phyloP scores from a whole-genome alignment of 2,113 vertebrate species.

The Perca schrenkii region DNA sequence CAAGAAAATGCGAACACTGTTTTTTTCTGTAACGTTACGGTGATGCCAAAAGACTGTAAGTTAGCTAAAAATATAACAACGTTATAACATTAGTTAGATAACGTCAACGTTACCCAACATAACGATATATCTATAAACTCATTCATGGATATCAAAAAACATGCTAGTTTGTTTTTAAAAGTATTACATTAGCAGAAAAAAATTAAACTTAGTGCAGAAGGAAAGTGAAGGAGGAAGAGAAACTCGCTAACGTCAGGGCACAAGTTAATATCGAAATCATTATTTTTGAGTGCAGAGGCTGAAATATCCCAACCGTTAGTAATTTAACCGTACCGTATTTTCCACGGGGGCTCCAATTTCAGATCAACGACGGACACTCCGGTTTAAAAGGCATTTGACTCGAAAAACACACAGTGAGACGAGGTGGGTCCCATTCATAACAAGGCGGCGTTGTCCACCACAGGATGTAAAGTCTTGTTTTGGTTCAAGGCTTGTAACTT shows the following conservation, averaged over 20 bases:
- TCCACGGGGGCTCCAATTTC: slow-evolving; percentile 8
- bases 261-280: background rate
- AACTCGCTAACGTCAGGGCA: background rate
- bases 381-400: slow-evolving; percentile 1
- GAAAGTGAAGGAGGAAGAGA: no score
- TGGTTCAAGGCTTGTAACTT: slow-evolving; percentile 68
- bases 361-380: background rate
- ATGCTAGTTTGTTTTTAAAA: no score
- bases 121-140: no score
- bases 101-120: no score
- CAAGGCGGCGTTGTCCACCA: slow-evolving; percentile 22
- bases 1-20: no score
- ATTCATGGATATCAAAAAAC: no score
- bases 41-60: no score
- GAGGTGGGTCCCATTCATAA: slow-evolving; percentile 60
- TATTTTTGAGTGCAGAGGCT: background rate
- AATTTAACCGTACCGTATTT: slow-evolving; percentile 30
- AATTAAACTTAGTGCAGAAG: no score
- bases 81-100: no score
- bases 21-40: no score
- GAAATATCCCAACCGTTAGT: slow-evolving; percentile 31
- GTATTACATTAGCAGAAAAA: no score
- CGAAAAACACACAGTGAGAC: background rate
- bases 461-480: slow-evolving; percentile 46
- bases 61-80: no score